Evolutionary conservation across 1,140 invertebrate genomes (phyloP).

Genomic region (Drosophila navojoa): DNA sequence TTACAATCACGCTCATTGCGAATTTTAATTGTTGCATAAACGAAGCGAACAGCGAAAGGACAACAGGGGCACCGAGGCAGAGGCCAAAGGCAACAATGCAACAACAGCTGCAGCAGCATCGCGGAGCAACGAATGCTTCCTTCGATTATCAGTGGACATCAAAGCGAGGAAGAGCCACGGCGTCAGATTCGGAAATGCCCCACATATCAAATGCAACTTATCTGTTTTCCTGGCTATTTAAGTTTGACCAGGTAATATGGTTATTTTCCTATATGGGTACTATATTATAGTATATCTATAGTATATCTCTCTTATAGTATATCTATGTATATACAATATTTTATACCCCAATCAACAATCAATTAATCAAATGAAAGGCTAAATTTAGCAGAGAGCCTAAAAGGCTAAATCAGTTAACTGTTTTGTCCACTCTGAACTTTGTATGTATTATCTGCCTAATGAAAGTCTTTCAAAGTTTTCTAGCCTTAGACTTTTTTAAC

Average conservation of each 20-base stretch:
- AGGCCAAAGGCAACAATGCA: slow-evolving; percentile 9
- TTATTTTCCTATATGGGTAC: too few species aligned
- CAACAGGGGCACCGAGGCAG: slow-evolving; percentile 7
- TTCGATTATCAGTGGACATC: slow-evolving; percentile 69
- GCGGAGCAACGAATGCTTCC: slow-evolving; percentile 13
- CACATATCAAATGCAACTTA: neutral
- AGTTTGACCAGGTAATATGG: neutral
- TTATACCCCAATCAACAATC: too few species aligned
- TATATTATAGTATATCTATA: too few species aligned
- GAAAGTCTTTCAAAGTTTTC: too few species aligned
- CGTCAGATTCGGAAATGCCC: slow-evolving; percentile 3
- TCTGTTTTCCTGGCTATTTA: neutral
- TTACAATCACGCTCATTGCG: slow-evolving; percentile 73
- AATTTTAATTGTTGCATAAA: slow-evolving; percentile 76
- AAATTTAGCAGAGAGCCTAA: too few species aligned
- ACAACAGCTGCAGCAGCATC: neutral
- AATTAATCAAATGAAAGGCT: too few species aligned
- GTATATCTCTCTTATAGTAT: too few species aligned
- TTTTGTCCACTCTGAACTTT: too few species aligned
- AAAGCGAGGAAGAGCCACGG: slow-evolving; percentile 8
- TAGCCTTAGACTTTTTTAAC: too few species aligned
- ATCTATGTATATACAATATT: too few species aligned
- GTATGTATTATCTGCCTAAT: too few species aligned
- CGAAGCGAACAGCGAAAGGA: slow-evolving; percentile 50
- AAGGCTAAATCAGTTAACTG: too few species aligned